A percentile compares a stretch with the other conserved stretches of the same genome.
phyloP scores from a whole-genome alignment of 2,113 vertebrate genomes.

The Zosterops lateralis region DNA sequence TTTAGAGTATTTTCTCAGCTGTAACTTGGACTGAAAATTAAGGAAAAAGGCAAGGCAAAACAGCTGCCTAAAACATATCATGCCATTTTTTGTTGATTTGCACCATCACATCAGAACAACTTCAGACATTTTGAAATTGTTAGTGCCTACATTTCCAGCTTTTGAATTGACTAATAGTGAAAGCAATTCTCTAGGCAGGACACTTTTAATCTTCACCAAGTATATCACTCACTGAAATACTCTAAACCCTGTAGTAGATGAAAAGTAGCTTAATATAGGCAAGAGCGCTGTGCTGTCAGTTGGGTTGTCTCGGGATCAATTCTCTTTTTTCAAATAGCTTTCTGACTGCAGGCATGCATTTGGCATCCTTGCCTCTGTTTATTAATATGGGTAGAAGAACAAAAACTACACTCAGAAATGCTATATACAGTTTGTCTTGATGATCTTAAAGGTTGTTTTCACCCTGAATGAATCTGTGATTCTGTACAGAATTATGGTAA shows the following conservation, averaged over 20 bases:
- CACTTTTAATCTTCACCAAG: background rate
- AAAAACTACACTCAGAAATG: background rate
- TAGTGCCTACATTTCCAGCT: background rate
- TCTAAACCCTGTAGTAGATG: background rate
- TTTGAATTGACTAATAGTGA: background rate
- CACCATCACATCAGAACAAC: background rate
- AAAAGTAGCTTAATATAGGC: conserved; percentile 2
- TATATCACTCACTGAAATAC: background rate
- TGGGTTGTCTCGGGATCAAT: conserved; percentile 6
- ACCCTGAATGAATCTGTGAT: background rate
- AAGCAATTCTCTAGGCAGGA: conserved; percentile 12
- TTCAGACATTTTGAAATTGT: background rate
- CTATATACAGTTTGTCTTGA: background rate
- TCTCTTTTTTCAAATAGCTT: conserved; percentile 6
- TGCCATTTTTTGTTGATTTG: background rate
- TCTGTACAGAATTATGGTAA: background rate
- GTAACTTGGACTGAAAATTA: background rate
- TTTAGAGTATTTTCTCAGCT: background rate
- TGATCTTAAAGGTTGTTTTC: background rate
- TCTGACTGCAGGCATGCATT: background rate
- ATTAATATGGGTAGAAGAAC: background rate
- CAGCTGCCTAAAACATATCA: background rate
- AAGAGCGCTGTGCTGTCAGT: background rate
- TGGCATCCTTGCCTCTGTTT: background rate
- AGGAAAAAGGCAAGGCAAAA: background rate